Evolutionary conservation across 1,140 invertebrate species (phyloP), one percentile per base, ranked within the genome.

Genomic region (Lutraria rhynchaena): DNA sequence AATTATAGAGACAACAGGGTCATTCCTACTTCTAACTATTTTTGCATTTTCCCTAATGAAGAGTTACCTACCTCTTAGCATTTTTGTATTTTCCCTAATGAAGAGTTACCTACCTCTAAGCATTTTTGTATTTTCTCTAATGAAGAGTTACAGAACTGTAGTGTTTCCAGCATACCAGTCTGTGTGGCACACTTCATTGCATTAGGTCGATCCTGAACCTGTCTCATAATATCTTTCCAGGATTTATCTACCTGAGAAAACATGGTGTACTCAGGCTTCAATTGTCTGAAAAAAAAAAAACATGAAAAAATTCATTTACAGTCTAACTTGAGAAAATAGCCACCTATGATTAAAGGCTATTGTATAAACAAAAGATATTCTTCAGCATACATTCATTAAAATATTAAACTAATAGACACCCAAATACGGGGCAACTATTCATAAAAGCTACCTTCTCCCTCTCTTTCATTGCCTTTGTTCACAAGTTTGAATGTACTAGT

Each of bases 191-290:
- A 88, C 63, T 91, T 91, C 17, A 92, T 82, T n/a, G 91, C 92
- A 86, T 92, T 92, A 27, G 91, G 91, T 44, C 90, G 81, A 53
- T 93, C 92, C 71, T 91, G 89, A 2, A 91, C 90, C 49, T 87
- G 80, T 51, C 91, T 78, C 94, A 97, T 96, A n/a, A 96, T 95
- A 83, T 96, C 95, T 91, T 97, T 97, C 95, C 96, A 98, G 4
- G 95, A 95, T 89, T 96, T 96, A 89, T 97, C 96, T 0, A 97
- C 96, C 70, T 94, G 92, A 0, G 94, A 93, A 88, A 97, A 97
- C 83, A 97, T 93, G 88, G 95, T 95, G 0, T 96, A 95, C 90
- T 97, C 97, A 75, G 94, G 94, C 0, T 96, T 96, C 77, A 98
- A 87, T 89, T 97, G 96, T 65, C 96, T 94, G 74, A 24, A 85